Evolutionary conservation across 1,140 invertebrate species (phyloP), one percentile per base, ranked within the genome.

Genomic region (Dolichoris vasculosae): DNA sequence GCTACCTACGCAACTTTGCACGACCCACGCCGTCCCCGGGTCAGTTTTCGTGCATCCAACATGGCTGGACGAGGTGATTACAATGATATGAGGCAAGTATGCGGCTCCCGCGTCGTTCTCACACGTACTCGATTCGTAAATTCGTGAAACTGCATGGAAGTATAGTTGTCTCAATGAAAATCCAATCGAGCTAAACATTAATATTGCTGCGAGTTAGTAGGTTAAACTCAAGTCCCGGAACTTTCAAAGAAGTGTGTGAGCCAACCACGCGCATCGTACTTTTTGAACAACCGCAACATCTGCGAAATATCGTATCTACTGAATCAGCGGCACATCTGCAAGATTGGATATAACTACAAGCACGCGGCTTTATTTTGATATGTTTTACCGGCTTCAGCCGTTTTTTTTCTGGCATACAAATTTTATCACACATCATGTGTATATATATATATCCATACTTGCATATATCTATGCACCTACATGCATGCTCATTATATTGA

Each of bases 31-130:
- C 48, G 76, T 78, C 76, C 76, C 76, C 75, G 75, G 77, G 67
- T 82, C 73, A 83, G 76, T 83, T 93, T 92, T 90, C 89, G 90
- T 92, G 90, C 91, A 93, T 93, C 91, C 92, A 94, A 94, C 90
- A 94, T 94, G 93, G 93, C 93, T 89, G 92, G 93, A 88, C 92
- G 92, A 91, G 89, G 92, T 93, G 90, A 91, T 90, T 93, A 93
- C 91, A 93, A 93, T 84, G 93, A 93, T 92, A 88, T 89, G 78
- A 93, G 93, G 93, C 90, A 93, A 93, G 92, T 93, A 93, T 48
- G 26, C 51, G 76, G 48, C 26, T 43, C 38, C 38, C 38, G 69
- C 38, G 69, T 7, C 69, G 0, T 43, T 43, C 15, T 26, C 55
- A 26, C 55, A 26, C 55, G 23, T 59, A 59, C 3, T 9, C 55